Base-by-base conservation (phyloP, 2,797 vertebrate species). In the Hyperoplus lanceolatus region DNA sequence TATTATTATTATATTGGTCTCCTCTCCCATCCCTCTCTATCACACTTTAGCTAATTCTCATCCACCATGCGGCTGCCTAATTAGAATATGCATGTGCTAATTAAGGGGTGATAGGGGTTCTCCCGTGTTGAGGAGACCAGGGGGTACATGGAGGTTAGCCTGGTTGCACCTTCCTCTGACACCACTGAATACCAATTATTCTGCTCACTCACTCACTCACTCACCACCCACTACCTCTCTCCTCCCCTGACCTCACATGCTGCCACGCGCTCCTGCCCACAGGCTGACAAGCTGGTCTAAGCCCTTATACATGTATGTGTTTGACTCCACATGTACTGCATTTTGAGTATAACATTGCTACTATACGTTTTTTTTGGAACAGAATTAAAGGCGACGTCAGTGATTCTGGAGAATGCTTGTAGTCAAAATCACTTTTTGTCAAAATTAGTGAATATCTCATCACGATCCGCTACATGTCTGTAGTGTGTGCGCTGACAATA, bases 81-180 rank as follows among this genome's bases (percentile, higher is more conserved):
- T 97, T 96, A 92, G 94, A 96, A 96, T 97, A 96, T 96, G 95
- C 95, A 95, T 95, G 93, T 93, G 85, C 95, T 96, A 97, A 93
- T 93, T 96, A 96, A 95, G 88, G 94, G 95, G 94, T 96, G 94
- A 95, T 89, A 84, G 85, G 88, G 92, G 91, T 91, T 85, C 84
- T 95, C 85, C 90, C 75, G 80, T 90, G 78, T 83, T 90, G 78
- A 87, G 82, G 77, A 83, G 79, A 79, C 72, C 64, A 51, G 67
- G 75, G 72, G 85, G 68, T 82, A 80, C 87, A 82, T 42, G 71
- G 87, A 90, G 87, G 92, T 93, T 84, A 89, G 85, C 73, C 57
- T 43, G 57, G 75, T 86, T 81, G 89, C 80, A 81, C 53, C 87
- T 81, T 84, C 86, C 90, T 83, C 77, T 84, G 90, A 89, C 88